A percentile compares a stretch with the other conserved stretches of the same genome.
These are phyloP conservation scores for Ernsta delagoae DNA, from an alignment of 2,888 invertebrate species.

Conservation along the genomic window DNA sequence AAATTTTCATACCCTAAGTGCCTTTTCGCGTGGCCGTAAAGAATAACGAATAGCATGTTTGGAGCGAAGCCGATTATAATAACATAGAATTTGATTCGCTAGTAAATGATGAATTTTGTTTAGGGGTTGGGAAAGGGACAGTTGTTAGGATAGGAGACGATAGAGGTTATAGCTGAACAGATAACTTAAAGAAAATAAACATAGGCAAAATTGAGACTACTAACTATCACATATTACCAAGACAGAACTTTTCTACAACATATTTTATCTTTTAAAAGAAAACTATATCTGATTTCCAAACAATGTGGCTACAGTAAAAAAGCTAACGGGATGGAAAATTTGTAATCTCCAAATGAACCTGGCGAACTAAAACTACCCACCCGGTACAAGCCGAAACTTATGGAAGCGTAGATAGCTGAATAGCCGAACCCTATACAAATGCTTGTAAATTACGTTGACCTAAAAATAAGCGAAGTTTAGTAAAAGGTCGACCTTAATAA, in stretches of 20 bases:
- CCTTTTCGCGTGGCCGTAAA: conserved; percentile 37
- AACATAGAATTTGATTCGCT: conserved; percentile 3
- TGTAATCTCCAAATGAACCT: background rate
- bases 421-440: conserved; percentile 15
- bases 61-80: conserved; percentile 15
- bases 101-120: background rate
- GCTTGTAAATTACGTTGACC: conserved; percentile 22
- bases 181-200: background rate
- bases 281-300: background rate
- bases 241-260: background rate
- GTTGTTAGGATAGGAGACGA: too few relatives aligned
- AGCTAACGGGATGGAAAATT: background rate
- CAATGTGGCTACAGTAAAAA: background rate
- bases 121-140: background rate
- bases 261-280: background rate
- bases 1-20: conserved; percentile 76
- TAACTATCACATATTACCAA: background rate
- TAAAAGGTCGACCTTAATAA: conserved; percentile 28
- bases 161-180: background rate
- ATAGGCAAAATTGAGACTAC: background rate
- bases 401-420: background rate
- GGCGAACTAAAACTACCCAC: background rate
- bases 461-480: conserved; percentile 16
- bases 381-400: background rate
- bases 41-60: conserved; percentile 9